Evolutionary conservation across 2,797 vertebrate species (phyloP), one percentile per base, ranked within the genome.

Genomic region (Gymnothorax reevesii): DNA sequence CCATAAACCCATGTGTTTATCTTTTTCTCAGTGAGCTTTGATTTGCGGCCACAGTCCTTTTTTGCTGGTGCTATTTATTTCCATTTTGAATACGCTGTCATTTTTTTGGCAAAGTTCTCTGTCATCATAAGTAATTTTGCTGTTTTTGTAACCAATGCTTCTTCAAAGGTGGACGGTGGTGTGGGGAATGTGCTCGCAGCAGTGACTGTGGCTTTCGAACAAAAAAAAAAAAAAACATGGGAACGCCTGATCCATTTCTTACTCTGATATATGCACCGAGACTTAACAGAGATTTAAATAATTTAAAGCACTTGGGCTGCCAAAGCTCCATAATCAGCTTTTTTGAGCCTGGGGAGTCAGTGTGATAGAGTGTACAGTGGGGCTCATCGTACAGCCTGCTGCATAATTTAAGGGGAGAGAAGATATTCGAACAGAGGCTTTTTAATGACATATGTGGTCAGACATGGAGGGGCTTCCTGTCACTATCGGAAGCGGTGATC

Each of bases 261-360:
- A 93, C 94, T 94, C 87, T 95, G 95, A 95, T 96, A 86, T 90
- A 95, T 94, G 93, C 92, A 94, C 92, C 89, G 91, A 89, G 93
- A 94, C 93, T 97, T 97, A 97, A 96, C 94, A 95, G 95, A 95
- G 96, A 97, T 95, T 96, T 97, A 94, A 97, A 97, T 97, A 96
- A 97, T 97, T 97, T 95, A 97, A 95, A 94, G 92, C 94, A 94
- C 95, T 95, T 95, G 95, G 94, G 93, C 92, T 89, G 91, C 94
- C 95, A 95, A 95, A 96, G 95, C 95, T 93, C 92, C 90, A 93
- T 96, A 96, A 97, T 96, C 95, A 97, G 95, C 95, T 94, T 94
- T 94, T 94, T 91, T 83, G 86, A 93, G 94, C 94, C 89, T 91
- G 90, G 94, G 94, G 94, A 94, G 92, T 82, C 93, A 89, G 94